A percentile compares a stretch with the other conserved stretches of the same genome.
phyloP scores from a whole-genome alignment of 2,888 invertebrate species.

The Drosophila birchii region DNA sequence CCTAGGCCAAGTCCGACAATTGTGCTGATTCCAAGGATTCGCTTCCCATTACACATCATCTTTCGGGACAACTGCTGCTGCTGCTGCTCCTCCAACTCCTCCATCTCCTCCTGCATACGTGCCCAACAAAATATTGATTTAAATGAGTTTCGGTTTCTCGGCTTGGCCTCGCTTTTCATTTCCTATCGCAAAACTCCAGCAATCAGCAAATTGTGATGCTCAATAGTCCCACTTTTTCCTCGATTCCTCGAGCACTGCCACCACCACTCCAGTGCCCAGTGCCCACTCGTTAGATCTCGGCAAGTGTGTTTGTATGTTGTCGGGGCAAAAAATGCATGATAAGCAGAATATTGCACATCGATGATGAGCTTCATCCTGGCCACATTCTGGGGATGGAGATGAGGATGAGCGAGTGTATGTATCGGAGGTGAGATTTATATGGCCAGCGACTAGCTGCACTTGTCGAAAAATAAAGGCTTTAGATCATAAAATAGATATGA shows the following conservation, averaged over 20 bases:
- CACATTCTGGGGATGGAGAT: slow-evolving; percentile 9
- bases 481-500: neutral
- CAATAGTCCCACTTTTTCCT: slow-evolving; percentile 74
- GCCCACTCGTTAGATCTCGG: slow-evolving; percentile 65
- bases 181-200: slow-evolving; percentile 76
- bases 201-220: slow-evolving; percentile 79
- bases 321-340: slow-evolving; percentile 70
- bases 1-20: slow-evolving; percentile 65
- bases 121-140: slow-evolving; percentile 82
- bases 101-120: slow-evolving; percentile 62
- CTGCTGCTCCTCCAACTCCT: neutral
- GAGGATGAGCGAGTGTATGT: neutral
- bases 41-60: slow-evolving; percentile 20
- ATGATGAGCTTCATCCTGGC: slow-evolving; percentile 64
- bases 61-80: slow-evolving; percentile 9
- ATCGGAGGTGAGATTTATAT: slow-evolving; percentile 36
- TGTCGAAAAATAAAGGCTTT: neutral
- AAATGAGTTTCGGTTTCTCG: slow-evolving; percentile 79
- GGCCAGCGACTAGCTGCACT: slow-evolving; percentile 22
- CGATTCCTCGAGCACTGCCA: slow-evolving; percentile 61
- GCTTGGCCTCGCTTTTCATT: slow-evolving; percentile 78
- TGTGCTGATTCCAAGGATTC: slow-evolving; percentile 71
- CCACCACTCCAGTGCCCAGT: slow-evolving; percentile 29
- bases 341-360: slow-evolving; percentile 80
- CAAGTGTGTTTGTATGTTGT: slow-evolving; percentile 43